These are phyloP conservation scores for Rotaria magnacalcarata DNA, from an alignment of 2,888 invertebrate species.

Conservation along the genomic window DNA sequence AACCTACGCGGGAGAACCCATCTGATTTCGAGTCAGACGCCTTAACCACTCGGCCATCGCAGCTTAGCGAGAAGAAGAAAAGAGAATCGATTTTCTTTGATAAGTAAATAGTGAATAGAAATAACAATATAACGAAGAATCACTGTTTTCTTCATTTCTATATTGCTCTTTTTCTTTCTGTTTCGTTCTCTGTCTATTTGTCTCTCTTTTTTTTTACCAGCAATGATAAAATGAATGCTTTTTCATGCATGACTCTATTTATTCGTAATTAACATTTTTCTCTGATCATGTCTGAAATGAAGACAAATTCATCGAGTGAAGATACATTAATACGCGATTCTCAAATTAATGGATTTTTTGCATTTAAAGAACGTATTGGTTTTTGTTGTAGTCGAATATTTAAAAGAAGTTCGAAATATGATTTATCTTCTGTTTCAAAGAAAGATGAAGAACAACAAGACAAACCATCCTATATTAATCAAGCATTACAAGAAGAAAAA, in stretches of 20 bases:
- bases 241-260: not conserved
- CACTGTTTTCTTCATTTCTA: not conserved
- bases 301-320: not conserved
- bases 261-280: not conserved
- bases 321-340: slow-evolving; percentile 11
- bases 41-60: slow-evolving; percentile 29
- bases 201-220: not conserved
- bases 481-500: not conserved
- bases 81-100: not conserved
- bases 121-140: not conserved
- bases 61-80: not conserved
- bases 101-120: too few species aligned
- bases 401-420: not conserved
- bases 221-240: not conserved
- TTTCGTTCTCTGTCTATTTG: not conserved
- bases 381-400: not conserved
- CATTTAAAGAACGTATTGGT: not conserved
- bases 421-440: not conserved
- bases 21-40: slow-evolving; percentile 31
- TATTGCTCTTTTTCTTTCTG: not conserved
- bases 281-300: not conserved
- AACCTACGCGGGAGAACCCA: slow-evolving; percentile 29
- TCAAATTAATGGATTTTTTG: not conserved
- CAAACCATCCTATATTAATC: not conserved
- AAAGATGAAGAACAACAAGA: not conserved